phyloP scores from a whole-genome alignment of 2,113 vertebrate genomes.

The Xiphophorus couchianus region DNA sequence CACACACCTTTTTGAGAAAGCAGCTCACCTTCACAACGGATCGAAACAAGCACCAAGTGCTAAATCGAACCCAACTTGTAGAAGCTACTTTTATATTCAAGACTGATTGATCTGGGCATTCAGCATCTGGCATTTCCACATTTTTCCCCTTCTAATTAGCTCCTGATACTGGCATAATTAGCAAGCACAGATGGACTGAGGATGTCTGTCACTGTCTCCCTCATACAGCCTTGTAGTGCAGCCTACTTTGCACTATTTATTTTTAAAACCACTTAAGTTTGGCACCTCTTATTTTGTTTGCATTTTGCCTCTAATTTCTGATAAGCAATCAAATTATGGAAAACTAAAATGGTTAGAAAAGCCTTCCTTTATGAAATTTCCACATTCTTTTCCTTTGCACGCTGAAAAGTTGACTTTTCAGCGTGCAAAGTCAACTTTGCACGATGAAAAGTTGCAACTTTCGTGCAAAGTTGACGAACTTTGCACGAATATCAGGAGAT shows the following conservation, averaged over 20 bases:
- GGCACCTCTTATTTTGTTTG: slow-evolving; percentile 9
- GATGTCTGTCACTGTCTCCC: slow-evolving; percentile 50
- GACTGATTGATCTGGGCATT: slow-evolving; percentile 64
- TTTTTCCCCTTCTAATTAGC: slow-evolving; percentile 66
- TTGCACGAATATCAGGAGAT: too few relatives aligned
- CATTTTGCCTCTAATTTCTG: not conserved
- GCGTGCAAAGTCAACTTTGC: too few relatives aligned
- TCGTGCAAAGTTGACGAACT: too few relatives aligned
- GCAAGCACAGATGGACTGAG: slow-evolving; percentile 62
- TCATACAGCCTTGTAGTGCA: slow-evolving; percentile 15
- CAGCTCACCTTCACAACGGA: not conserved
- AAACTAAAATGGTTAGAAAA: slow-evolving; percentile 3
- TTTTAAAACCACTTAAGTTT: slow-evolving; percentile 16
- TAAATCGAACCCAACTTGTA: slow-evolving; percentile 28
- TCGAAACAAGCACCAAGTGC: slow-evolving; percentile 1
- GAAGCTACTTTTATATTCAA: slow-evolving; percentile 48
- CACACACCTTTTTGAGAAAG: slow-evolving; percentile 1
- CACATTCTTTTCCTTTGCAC: not conserved
- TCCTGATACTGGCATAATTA: slow-evolving; percentile 61
- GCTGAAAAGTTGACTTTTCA: not conserved
- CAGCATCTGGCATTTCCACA: slow-evolving; percentile 67
- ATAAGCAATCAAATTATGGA: slow-evolving; percentile 15
- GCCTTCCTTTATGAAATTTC: not conserved
- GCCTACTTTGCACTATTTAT: slow-evolving; percentile 19
- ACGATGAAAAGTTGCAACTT: not conserved